These are phyloP conservation scores for Mormyrops boulengeri DNA, from an alignment of 2,797 vertebrate genomes.

Conservation along the genomic window DNA sequence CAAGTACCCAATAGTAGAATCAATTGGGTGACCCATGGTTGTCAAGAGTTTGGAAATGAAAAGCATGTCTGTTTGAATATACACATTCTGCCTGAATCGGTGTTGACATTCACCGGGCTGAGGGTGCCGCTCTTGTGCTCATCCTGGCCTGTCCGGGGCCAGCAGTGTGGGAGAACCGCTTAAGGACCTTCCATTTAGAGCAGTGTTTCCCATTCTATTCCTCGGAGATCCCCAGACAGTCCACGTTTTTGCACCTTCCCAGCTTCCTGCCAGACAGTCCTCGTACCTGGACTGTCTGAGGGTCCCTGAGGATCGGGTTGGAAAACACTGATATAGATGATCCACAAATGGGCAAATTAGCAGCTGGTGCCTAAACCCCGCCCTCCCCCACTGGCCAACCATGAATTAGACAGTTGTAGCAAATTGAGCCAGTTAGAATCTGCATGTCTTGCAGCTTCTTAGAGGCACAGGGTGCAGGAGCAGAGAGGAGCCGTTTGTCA, in stretches of 20 bases:
- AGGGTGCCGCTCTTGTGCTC: not conserved
- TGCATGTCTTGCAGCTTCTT: not conserved
- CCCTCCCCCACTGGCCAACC: not conserved
- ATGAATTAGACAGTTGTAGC: not conserved
- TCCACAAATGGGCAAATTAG: not conserved
- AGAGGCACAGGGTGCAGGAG: not conserved
- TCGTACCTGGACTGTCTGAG: not conserved
- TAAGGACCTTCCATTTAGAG: slow-evolving; percentile 5
- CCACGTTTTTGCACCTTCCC: not conserved
- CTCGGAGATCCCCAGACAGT: not conserved
- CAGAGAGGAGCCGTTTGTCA: not conserved
- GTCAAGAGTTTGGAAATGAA: slow-evolving; percentile 21
- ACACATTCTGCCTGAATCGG: slow-evolving; percentile 11
- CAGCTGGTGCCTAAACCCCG: not conserved
- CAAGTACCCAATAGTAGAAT: not conserved
- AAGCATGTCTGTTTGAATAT: slow-evolving; percentile 20
- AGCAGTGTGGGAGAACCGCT: not conserved
- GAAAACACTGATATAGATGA: not conserved
- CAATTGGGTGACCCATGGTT: not conserved
- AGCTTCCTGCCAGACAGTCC: not conserved
- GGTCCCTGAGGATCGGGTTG: not conserved
- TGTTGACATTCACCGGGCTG: slow-evolving; percentile 12
- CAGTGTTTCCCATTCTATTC: not conserved
- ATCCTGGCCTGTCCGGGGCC: not conserved
- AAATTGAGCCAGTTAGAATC: not conserved